Percentiles rank a stretch among this genome's conserved stretches.
These are phyloP conservation scores for Spodoptera picta DNA, from an alignment of 2,888 invertebrate species.

Conservation along the genomic window DNA sequence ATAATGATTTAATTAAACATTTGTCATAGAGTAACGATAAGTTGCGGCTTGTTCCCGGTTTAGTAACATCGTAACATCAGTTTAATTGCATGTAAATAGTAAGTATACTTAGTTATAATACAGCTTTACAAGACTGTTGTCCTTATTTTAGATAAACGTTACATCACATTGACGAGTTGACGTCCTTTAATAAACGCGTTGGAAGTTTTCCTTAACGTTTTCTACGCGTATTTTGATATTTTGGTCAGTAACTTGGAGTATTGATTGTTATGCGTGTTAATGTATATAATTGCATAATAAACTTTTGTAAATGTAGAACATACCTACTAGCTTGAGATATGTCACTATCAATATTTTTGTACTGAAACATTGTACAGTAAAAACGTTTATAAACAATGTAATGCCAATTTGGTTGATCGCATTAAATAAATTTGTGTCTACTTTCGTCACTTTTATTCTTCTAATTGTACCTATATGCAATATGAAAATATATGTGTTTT, in stretches of 20 bases:
- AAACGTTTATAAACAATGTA: constrained; percentile 46
- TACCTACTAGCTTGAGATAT: constrained; percentile 41
- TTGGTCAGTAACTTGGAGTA: constrained; percentile 15
- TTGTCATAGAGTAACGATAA: constrained; percentile 36
- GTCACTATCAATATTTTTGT: constrained; percentile 57
- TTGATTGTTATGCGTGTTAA: constrained; percentile 27
- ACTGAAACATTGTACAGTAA: constrained; percentile 53
- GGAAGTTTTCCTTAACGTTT: constrained; percentile 39
- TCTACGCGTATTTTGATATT: constrained; percentile 28
- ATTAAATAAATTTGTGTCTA: constrained; percentile 66
- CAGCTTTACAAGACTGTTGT: constrained; percentile 79
- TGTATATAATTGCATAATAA: constrained; percentile 52
- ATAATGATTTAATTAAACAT: constrained; percentile 38
- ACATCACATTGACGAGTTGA: constrained; percentile 62
- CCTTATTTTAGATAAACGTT: constrained; percentile 64
- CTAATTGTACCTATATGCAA: constrained; percentile 70
- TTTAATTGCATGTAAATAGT: constrained; percentile 56
- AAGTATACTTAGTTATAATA: constrained; percentile 44
- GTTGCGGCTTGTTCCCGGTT: constrained; percentile 56
- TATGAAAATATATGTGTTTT: constrained; percentile 79
- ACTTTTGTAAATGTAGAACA: constrained; percentile 44
- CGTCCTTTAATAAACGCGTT: constrained; percentile 28
- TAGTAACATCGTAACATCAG: constrained; percentile 42
- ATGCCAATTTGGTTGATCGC: constrained; percentile 57
- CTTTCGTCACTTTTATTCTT: constrained; percentile 72